Evolutionary conservation across 2,797 vertebrate genomes (phyloP), one percentile per base, ranked within the genome.

Genomic region (Ctenopoma multispine): DNA sequence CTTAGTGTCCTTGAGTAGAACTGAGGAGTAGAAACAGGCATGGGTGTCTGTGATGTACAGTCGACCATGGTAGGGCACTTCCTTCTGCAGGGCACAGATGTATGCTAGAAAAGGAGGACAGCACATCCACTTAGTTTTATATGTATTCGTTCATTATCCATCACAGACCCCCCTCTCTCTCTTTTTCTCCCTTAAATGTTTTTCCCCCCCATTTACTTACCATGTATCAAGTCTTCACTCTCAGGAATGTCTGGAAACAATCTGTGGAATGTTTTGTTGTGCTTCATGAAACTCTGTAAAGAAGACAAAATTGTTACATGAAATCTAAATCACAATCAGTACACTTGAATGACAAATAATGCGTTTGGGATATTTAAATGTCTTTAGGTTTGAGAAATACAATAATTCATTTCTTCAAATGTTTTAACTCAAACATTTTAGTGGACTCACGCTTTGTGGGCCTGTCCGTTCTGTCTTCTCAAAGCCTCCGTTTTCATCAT

Each of bases 41-140:
- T 95, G 83, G 31, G 49, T 83, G 23, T 93, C 91, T 0, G 94
- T 95, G 80, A 97, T 48, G 49, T 96, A 97, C 20, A 97, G 93
- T 43, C 94, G 93, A 58, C 96, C 96, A 0, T 95, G 95, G 80
- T 96, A 97, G 63, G 95, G 94, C 63, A 96, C 93, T 69, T 97
- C 96, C 73, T 91, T 94, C 83, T 96, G 96, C 88, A 96, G 94
- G 55, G 96, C 95, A 15, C 96, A 97, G 34, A 96, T 87, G 89
- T 96, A 96, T 24, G 95, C 95, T 96, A 75, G 55, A 47, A 65
- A 12, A 63, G 17, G 8, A 71, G 18, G 1, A 15, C 13, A 18
- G 13, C 12, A 50, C 18, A 24, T 13, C 24, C 4, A 27, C 2
- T 59, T 60, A 34, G 43, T 56, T 64, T 38, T 1, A 75, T 13